Conservation (phyloP, 2,888 invertebrate genomes). For the Brenthis hecate region DNA sequence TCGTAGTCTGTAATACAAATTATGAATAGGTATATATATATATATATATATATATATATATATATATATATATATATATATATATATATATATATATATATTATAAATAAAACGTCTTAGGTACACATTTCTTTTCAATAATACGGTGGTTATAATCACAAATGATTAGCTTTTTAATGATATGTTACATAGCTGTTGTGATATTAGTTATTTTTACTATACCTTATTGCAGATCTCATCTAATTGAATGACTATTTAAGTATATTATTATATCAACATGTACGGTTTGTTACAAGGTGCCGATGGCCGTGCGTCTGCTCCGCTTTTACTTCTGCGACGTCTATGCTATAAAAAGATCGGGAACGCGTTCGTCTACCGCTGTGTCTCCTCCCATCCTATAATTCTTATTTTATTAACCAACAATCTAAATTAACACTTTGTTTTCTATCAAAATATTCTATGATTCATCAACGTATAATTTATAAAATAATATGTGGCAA, state of each 20-base stretch:
- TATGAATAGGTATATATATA: background rate
- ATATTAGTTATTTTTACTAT: no score
- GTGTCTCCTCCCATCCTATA: slow-evolving; percentile 52
- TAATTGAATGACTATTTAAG: background rate
- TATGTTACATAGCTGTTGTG: no score
- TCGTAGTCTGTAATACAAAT: background rate
- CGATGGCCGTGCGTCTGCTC: slow-evolving; percentile 55
- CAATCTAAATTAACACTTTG: slow-evolving; percentile 31
- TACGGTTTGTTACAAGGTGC: slow-evolving; percentile 18
- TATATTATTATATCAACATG: background rate
- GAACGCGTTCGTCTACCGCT: slow-evolving; percentile 61
- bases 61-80: background rate
- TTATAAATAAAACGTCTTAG: no score
- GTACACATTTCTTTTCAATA: no score
- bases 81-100: background rate
- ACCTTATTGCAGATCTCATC: no score
- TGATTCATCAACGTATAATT: no score
- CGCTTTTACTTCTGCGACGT: slow-evolving; percentile 60
- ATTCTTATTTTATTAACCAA: slow-evolving; percentile 35
- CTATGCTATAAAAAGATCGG: slow-evolving; percentile 68
- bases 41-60: background rate
- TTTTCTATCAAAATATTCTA: slow-evolving; percentile 1
- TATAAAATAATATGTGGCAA: no score
- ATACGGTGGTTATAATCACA: no score
- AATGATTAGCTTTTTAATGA: no score